Conservation (phyloP, 2,888 invertebrate species). For the Sarcophaga variegata region DNA sequence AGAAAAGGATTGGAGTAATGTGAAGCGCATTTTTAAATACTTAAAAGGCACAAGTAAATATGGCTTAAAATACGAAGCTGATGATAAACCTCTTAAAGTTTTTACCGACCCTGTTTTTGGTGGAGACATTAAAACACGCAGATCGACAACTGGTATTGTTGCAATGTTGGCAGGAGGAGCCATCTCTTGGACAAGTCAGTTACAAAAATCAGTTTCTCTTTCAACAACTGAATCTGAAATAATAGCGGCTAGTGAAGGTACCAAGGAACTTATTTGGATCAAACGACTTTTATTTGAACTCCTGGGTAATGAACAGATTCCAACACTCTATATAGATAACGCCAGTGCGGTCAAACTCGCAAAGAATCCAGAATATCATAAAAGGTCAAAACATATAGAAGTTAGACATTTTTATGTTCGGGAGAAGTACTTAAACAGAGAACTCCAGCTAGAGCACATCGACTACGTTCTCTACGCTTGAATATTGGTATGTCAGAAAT, state of each 20-base stretch:
- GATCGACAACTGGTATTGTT: constrained; percentile 17
- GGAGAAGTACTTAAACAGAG: constrained; percentile 14
- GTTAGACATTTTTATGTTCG: constrained; percentile 13
- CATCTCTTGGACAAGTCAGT: constrained; percentile 12
- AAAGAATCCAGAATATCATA: constrained; percentile 14
- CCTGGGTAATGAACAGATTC: neutral
- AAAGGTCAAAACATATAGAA: constrained; percentile 17
- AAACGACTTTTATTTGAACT: constrained; percentile 2
- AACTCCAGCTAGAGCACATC: constrained; percentile 24
- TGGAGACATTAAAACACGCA: constrained; percentile 6
- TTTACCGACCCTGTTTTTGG: constrained; percentile 5
- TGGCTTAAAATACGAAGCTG: neutral
- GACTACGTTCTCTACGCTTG: neutral
- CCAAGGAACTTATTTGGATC: constrained; percentile 19
- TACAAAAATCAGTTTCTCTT: constrained; percentile 12
- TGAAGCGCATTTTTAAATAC: neutral
- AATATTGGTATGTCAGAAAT: constrained; percentile 4
- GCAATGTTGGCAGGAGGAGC: constrained; percentile 17
- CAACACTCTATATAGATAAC: constrained; percentile 17
- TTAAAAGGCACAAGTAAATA: neutral
- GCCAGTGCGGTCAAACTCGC: neutral
- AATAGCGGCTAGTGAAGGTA: constrained; percentile 17
- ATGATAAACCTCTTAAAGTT: constrained; percentile 7
- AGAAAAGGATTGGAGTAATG: neutral
- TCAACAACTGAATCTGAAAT: constrained; percentile 27